Evolutionary conservation across 2,888 invertebrate species (phyloP), one percentile per base, ranked within the genome.

Genomic region (Gandaritis pyraliata): DNA sequence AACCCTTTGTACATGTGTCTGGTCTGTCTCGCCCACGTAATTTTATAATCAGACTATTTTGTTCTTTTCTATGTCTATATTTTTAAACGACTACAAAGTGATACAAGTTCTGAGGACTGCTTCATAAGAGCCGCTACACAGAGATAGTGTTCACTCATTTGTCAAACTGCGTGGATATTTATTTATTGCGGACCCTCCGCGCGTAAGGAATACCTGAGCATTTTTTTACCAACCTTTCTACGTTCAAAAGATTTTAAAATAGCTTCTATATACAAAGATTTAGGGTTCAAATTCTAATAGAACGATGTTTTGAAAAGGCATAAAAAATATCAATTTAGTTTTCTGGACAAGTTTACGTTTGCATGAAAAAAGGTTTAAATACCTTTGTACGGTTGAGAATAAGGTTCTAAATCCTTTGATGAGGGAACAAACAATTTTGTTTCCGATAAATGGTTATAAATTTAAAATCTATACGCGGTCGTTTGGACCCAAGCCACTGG

Each of bases 151-250:
- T 85, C 82, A 75, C 86, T 90, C 90, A 92, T 92, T 92, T 91
- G 91, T 91, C 90, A 90, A 85, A 80, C 78, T 72, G 78, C 75
- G 81, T 85, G 81, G 86, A 87, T 89, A 88, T 86, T 90, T 88
- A 91, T 90, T 90, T 92, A 91, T 90, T 83, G 75, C 79, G 70
- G 90, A 89, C 91, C 90, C 87, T 83, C 88, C 86, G 72, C 88
- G 84, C 70, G 76, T 81, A 81, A 83, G 76, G 79, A 82, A 87
- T 87, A 86, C 85, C 83, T 84, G 80, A 70, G 66, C 68, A 69
- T 72, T 70, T 65, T 65, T 52, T 60, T 58, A 54, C 54, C 36
- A 48, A 58, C 43, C 18, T n/a, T 7, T 41, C 50, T 33, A 3
- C 5, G 16, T 8, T 13, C 12, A n/a, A 11, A 58, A 65, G 70